A percentile compares a stretch with the other conserved stretches of the same genome.
These are phyloP conservation scores for Trachemys scripta DNA, from an alignment of 2,113 vertebrate genomes.

Conservation along the genomic window DNA sequence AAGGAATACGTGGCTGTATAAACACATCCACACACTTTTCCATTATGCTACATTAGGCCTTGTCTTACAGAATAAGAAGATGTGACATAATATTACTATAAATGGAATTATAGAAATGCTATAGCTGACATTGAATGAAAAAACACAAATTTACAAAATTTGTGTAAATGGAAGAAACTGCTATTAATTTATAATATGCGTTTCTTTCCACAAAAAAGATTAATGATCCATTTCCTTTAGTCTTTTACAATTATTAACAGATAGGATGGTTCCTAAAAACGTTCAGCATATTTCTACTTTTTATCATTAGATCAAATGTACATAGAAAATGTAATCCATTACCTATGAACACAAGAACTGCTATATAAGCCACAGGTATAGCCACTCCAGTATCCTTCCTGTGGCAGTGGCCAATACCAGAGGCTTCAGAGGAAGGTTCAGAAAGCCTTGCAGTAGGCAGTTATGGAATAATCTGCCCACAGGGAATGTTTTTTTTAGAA, in stretches of 20 bases:
- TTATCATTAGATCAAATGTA: neutral
- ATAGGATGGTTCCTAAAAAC: neutral
- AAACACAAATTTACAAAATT: neutral
- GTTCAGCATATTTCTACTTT: neutral
- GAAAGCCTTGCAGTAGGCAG: neutral
- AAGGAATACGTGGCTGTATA: neutral
- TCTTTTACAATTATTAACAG: neutral
- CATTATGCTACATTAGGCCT: neutral
- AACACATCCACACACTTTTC: neutral
- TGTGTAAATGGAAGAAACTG: neutral
- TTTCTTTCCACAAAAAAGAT: neutral
- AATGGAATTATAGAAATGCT: neutral
- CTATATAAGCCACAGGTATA: neutral
- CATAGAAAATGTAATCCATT: neutral
- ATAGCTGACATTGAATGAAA: neutral
- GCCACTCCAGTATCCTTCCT: neutral
- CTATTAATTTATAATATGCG: neutral
- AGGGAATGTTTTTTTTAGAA: neutral
- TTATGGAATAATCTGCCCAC: neutral
- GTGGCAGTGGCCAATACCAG: neutral
- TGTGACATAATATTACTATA: neutral
- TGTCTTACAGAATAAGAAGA: neutral
- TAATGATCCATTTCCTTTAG: rapidly evolving
- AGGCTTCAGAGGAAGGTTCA: neutral
- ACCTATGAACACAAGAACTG: neutral